Conservation (phyloP, 2,113 vertebrate species). For the Tringa solitaria region DNA sequence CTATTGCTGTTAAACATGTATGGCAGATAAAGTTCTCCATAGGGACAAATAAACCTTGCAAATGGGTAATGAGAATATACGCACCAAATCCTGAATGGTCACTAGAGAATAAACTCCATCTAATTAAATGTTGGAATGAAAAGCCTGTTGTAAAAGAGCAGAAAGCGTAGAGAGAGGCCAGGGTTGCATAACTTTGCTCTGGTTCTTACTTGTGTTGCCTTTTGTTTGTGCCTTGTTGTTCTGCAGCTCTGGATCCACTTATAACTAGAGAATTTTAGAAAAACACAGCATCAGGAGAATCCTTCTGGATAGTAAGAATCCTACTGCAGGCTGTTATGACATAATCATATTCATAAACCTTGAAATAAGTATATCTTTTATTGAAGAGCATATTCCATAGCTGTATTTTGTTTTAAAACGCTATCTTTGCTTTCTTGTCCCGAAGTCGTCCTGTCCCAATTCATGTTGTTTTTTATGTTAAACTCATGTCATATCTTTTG, state of each 20-base stretch:
- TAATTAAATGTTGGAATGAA: neutral
- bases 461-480: neutral
- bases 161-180: neutral
- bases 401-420: neutral
- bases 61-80: neutral
- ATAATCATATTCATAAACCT: neutral
- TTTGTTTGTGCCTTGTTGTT: constrained; percentile 10
- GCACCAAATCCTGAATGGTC: neutral
- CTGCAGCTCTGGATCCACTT: neutral
- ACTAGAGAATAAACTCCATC: neutral
- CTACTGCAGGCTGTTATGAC: neutral
- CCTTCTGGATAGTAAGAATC: neutral
- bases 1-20: neutral
- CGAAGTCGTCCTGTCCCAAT: neutral
- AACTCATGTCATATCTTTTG: neutral
- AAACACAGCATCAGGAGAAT: neutral
- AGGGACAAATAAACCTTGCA: neutral
- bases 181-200: neutral
- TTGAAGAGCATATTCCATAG: neutral
- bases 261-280: neutral
- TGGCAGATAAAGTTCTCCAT: neutral
- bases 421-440: neutral
- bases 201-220: neutral
- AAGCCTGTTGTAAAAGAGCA: constrained; percentile 6
- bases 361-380: neutral